Percentiles rank a stretch among this genome's conserved stretches.
phyloP scores from a whole-genome alignment of 2,113 vertebrate genomes.

The Fregetta grallaria region DNA sequence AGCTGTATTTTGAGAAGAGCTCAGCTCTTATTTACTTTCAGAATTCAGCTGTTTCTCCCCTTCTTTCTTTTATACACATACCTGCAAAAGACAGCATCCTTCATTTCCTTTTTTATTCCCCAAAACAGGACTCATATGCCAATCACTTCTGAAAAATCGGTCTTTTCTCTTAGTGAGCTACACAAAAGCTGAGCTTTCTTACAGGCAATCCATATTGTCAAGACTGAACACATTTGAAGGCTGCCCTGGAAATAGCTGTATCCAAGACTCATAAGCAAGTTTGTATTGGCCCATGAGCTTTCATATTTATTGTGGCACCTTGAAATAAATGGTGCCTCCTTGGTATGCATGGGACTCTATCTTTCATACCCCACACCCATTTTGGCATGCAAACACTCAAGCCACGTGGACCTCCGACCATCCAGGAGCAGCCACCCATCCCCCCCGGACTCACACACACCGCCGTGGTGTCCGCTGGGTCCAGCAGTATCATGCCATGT shows the following conservation, averaged over 20 bases:
- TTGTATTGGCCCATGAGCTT: not conserved
- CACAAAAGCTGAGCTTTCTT: not conserved
- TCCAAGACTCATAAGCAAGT: not conserved
- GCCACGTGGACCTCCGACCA: rapidly evolving
- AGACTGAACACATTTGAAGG: rapidly evolving
- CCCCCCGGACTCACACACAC: rapidly evolving
- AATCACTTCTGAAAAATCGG: not conserved
- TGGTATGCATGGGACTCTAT: rapidly evolving
- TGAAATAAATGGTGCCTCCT: not conserved
- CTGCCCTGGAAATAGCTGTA: not conserved
- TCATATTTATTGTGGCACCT: not conserved
- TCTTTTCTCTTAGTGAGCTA: not conserved
- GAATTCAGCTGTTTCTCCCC: not conserved
- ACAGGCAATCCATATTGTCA: not conserved
- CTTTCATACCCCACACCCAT: not conserved
- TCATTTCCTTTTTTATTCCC: not conserved
- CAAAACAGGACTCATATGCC: not conserved
- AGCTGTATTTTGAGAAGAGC: not conserved
- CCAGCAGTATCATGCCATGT: rapidly evolving
- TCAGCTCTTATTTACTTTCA: not conserved
- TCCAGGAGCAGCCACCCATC: not conserved
- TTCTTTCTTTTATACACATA: not conserved
- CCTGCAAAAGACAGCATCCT: not conserved
- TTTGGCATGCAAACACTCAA: not conserved
- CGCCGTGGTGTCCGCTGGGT: rapidly evolving